Conservation (phyloP, 2,797 vertebrate species). For the Hoplostethus mediterraneus region DNA sequence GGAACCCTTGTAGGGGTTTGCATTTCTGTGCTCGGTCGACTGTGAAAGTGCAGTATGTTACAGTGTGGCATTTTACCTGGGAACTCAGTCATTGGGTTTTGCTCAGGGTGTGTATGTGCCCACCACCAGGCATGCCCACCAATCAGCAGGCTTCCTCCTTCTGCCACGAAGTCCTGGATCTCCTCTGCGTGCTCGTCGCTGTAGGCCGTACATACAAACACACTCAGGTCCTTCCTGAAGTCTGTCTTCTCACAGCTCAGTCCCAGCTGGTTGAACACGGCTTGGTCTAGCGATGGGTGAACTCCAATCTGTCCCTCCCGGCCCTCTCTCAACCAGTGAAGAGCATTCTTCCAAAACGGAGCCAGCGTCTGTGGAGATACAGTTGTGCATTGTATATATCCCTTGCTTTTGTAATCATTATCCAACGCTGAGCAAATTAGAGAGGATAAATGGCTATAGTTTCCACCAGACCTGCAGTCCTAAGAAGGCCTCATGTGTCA, state of each 20-base stretch:
- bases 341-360: constrained; percentile 82
- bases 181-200: constrained; percentile 55
- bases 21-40: too few species aligned
- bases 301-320: constrained; percentile 81
- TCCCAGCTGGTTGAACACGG: constrained; percentile 58
- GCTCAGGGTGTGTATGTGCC: constrained; percentile 58
- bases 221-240: constrained; percentile 58
- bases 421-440: too few species aligned
- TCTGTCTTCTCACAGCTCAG: constrained; percentile 49
- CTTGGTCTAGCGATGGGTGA: background rate
- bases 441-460: too few species aligned
- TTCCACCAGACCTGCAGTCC: constrained; percentile 42
- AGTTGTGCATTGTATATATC: background rate
- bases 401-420: too few species aligned
- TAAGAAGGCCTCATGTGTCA: constrained; percentile 81
- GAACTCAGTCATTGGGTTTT: constrained; percentile 61
- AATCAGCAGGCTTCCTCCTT: constrained; percentile 81
- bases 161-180: constrained; percentile 82
- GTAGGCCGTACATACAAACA: constrained; percentile 80
- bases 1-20: too few species aligned
- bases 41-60: background rate
- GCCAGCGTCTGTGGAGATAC: constrained; percentile 54
- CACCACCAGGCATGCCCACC: constrained; percentile 84
- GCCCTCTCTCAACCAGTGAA: constrained; percentile 86
- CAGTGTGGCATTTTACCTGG: constrained; percentile 27